phyloP scores from a whole-genome alignment of 2,113 vertebrate genomes.

The Scomber colias region DNA sequence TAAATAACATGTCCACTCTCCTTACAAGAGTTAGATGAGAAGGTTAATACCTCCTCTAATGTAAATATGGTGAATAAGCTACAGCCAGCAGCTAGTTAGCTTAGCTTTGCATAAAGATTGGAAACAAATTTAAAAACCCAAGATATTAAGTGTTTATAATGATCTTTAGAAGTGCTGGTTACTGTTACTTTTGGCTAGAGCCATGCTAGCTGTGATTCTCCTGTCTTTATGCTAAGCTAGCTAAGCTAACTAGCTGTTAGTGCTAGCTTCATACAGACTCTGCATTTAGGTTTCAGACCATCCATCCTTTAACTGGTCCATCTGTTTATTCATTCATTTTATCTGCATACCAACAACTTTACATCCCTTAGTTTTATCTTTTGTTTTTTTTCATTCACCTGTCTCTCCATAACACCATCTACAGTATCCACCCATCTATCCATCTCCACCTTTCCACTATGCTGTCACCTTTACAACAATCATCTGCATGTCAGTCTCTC shows the following conservation, averaged over 20 bases:
- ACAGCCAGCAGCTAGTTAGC: too few species aligned
- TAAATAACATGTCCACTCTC: not conserved
- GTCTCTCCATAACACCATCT: not conserved
- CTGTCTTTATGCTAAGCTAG: conserved; percentile 6
- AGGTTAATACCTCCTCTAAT: too few species aligned
- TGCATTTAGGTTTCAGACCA: not conserved
- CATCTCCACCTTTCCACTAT: conserved; percentile 31
- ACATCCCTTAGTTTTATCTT: not conserved
- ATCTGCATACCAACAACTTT: not conserved
- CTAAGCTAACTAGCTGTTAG: conserved; percentile 1
- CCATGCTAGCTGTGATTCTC: not conserved
- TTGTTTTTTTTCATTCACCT: not conserved
- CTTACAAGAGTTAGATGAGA: not conserved
- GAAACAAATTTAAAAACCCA: too few species aligned
- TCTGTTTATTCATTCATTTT: conserved; percentile 5
- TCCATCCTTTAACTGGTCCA: not conserved
- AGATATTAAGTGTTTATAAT: too few species aligned
- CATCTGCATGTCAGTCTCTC: conserved; percentile 57
- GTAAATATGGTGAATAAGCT: too few species aligned
- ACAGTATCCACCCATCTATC: not conserved
- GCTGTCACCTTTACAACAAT: conserved; percentile 40
- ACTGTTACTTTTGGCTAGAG: not conserved
- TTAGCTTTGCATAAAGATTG: too few species aligned
- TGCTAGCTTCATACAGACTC: not conserved
- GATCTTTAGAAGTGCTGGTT: not conserved